These are phyloP conservation scores for Megalops atlanticus DNA, from an alignment of 2,113 vertebrate species.

Conservation along the genomic window DNA sequence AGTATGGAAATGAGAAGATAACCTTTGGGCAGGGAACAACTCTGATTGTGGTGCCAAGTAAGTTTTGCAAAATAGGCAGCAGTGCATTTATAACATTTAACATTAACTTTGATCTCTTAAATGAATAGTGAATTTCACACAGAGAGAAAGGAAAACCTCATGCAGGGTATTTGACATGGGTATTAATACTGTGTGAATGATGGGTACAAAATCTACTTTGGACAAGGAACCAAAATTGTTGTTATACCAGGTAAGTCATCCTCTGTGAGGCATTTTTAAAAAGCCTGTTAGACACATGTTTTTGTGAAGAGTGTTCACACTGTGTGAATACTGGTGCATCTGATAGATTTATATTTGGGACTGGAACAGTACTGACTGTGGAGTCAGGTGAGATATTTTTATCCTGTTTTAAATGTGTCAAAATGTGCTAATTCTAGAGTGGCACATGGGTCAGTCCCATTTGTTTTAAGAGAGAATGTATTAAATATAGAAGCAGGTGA, in stretches of 20 bases:
- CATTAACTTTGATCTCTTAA: not conserved
- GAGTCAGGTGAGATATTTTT: conserved; percentile 15
- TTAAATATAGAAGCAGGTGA: no score
- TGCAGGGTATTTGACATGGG: not conserved
- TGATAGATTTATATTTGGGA: not conserved
- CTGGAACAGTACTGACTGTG: conserved; percentile 10
- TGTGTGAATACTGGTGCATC: conserved; percentile 1
- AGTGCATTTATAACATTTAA: not conserved
- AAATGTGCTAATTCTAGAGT: no score
- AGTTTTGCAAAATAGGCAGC: conserved; percentile 35
- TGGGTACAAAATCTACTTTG: conserved; percentile 3
- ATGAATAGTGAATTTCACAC: no score
- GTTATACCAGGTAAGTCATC: conserved; percentile 4
- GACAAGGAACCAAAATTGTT: conserved; percentile 20
- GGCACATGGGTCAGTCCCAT: no score
- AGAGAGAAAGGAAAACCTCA: no score
- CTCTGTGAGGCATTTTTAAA: no score
- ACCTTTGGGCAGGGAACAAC: conserved; percentile 49
- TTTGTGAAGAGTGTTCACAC: not conserved
- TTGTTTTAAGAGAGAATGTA: no score
- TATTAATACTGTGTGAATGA: not conserved
- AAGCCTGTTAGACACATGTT: no score
- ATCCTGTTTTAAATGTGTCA: no score
- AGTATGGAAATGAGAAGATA: conserved; percentile 36
- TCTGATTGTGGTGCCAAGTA: conserved; percentile 44